Base-by-base conservation (phyloP, 2,888 invertebrate species). In the Hemicrepidius hirtus region DNA sequence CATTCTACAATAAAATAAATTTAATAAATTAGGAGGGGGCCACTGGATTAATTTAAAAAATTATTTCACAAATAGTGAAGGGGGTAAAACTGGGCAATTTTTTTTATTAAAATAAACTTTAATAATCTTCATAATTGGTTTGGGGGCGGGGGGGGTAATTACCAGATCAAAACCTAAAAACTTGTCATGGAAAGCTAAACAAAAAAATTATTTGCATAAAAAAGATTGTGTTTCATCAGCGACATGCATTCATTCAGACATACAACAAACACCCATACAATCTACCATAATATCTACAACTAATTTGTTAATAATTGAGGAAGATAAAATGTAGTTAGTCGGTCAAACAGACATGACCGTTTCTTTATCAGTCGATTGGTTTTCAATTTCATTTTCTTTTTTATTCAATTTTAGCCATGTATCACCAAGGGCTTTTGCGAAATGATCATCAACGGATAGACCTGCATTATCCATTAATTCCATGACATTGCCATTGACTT, bases 401-500 rank as follows among this genome's bases (percentile, higher is more conserved):
- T 91, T 91, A 83, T 93, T 92, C 74, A 93, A 87, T 85, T 92
- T 92, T 75, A 89, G 88, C 96, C 96, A 96, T 0, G 95, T 95
- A 82, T 95, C 95, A 28, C 93, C 93, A 53, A 97, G 87, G 0
- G 97, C 96, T 88, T 96, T 96, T 35, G 96, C 95, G 87, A 97
- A 97, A 84, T 97, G 97, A 84, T 97, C 96, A 87, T 97, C 96
- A 50, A 97, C 96, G 74, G 93, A 92, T 35, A 91, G 83, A 77
- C 89, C 89, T 6, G 90, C 87, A 73, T 89, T 89, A n/a, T 90
- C 90, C 83, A 90, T 90, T 87, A 91, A 88, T 75, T 86, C 85
- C 55, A 84, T 80, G 1, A 90, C 89, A 55, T 88, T 88, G 55
- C 85, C 79, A 0, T 87, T 86, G 80, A 86, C 76, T 69, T 66